Base-by-base conservation (phyloP, 2,113 vertebrate genomes). In the Hyla sarda region DNA sequence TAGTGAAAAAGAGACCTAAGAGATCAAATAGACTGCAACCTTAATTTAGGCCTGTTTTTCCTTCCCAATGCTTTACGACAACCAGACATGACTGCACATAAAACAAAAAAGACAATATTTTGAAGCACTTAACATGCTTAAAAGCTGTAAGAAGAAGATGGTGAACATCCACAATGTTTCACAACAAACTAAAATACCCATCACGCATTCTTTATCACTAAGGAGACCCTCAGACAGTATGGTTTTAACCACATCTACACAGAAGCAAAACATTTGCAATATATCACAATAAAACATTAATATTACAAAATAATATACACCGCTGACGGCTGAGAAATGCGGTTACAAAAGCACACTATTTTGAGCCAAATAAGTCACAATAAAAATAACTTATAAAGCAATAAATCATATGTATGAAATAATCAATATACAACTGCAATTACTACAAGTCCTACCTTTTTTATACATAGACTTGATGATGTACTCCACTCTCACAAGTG, bases 401-500 rank as follows among this genome's bases (percentile, higher is more conserved):
- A 16, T 0, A 71, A 41, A 71, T 6, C 4, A 3, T 23, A 30
- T 3, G 50, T 90, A 95, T 92, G 92, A 91, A 94, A 89, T 71
- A 23, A 81, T 81, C 14, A 28, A 81, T 5, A 45, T n/a, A 62
- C 74, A 80, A 90, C 87, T 94, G 89, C 71, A 88, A 92, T 92
- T 93, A 93, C 91, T 90, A 90, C 92, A 94, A 91, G 90, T 93
- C 95, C 93, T 99, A 99, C 98, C 98, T 99, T 98, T 96, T 95
- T 96, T 94, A 97, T 95, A 96, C 97, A 98, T 98, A 97, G 97
- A 99, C 96, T 96, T 97, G 97, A 98, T 98, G 97, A 98, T 97
- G 96, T 98, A 96, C 96, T 96, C 95, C 94, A 96, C 96, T 96
- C 96, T 95, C 95, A 95, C 93, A 96, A 95, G 94, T 92, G 95